A percentile compares a stretch with the other conserved stretches of the same genome.
phyloP scores from a whole-genome alignment of 2,797 vertebrate species.

The Psittacula echo region DNA sequence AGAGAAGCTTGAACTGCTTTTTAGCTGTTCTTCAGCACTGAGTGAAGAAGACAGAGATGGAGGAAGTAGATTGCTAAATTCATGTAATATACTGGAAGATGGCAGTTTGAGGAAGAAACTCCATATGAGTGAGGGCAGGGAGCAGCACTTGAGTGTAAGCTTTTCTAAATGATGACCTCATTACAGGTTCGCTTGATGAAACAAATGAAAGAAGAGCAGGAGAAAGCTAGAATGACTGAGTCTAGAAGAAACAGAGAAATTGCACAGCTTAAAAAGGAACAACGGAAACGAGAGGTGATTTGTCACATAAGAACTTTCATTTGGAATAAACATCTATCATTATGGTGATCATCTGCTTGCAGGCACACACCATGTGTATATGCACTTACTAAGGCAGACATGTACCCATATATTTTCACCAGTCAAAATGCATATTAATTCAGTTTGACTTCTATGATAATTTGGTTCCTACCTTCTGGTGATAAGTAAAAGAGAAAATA shows the following conservation, averaged over 20 bases:
- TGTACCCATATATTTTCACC: not conserved
- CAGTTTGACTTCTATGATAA: not conserved
- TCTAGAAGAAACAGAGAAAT: slow-evolving; percentile 93
- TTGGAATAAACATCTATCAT: not conserved
- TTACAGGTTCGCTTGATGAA: slow-evolving; percentile 93
- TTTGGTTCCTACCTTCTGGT: not conserved
- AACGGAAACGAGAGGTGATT: slow-evolving; percentile 91
- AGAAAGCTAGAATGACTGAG: slow-evolving; percentile 88
- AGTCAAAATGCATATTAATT: not conserved
- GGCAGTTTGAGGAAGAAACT: not conserved
- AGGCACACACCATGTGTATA: not conserved
- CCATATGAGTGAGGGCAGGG: not conserved
- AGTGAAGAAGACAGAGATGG: not conserved
- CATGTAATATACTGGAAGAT: not conserved
- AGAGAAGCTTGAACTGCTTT: not conserved
- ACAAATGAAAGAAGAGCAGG: slow-evolving; percentile 99
- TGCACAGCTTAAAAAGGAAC: slow-evolving; percentile 94
- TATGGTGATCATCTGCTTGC: not conserved
- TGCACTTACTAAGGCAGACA: not conserved
- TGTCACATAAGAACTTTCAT: not conserved
- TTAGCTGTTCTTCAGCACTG: not conserved
- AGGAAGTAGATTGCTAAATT: not conserved
- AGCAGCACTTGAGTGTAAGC: not conserved
- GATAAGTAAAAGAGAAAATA: not conserved
- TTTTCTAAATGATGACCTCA: not conserved